Percentiles rank a stretch among this genome's conserved stretches.
Conservation (phyloP, 1,140 invertebrate species). For the Rhyacophila brunnea region DNA sequence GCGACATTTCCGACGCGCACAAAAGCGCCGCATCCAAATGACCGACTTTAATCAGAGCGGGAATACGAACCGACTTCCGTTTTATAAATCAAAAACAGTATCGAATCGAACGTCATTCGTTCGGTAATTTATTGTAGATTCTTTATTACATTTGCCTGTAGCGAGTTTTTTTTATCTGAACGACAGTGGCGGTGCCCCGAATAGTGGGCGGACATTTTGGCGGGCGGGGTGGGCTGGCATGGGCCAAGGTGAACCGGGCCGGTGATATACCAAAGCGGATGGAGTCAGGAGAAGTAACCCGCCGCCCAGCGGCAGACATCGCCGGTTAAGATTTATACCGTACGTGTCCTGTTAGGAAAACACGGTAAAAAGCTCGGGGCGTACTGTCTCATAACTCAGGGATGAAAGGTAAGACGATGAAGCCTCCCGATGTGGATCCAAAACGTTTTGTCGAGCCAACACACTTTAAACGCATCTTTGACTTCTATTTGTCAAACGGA, state of each 20-base stretch:
- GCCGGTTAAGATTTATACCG: conserved; percentile 28
- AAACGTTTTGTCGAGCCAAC: too few relatives aligned
- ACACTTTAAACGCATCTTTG: too few relatives aligned
- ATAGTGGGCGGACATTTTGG: not conserved
- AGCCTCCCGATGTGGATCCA: not conserved
- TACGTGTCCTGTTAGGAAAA: conserved; percentile 26
- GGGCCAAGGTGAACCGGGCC: not conserved
- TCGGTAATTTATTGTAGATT: conserved; percentile 28
- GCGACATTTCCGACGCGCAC: too few relatives aligned
- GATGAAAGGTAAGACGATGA: conserved; percentile 12
- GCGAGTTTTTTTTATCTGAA: conserved; percentile 14
- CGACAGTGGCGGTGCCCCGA: not conserved
- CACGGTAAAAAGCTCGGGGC: conserved; percentile 17
- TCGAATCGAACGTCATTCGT: conserved; percentile 26
- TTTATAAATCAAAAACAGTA: conserved; percentile 30
- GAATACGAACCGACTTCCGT: conserved; percentile 15
- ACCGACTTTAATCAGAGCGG: conserved; percentile 11
- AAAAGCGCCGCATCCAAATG: too few relatives aligned
- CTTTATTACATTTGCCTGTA: conserved; percentile 22
- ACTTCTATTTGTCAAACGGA: too few relatives aligned
- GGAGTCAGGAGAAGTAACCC: not conserved
- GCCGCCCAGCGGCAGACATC: conserved; percentile 16
- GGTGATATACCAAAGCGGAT: not conserved
- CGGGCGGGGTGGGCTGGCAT: not conserved
- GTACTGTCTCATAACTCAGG: conserved; percentile 22